Evolutionary conservation across 1,140 invertebrate genomes (phyloP).

Genomic region (Hermetia illucens): DNA sequence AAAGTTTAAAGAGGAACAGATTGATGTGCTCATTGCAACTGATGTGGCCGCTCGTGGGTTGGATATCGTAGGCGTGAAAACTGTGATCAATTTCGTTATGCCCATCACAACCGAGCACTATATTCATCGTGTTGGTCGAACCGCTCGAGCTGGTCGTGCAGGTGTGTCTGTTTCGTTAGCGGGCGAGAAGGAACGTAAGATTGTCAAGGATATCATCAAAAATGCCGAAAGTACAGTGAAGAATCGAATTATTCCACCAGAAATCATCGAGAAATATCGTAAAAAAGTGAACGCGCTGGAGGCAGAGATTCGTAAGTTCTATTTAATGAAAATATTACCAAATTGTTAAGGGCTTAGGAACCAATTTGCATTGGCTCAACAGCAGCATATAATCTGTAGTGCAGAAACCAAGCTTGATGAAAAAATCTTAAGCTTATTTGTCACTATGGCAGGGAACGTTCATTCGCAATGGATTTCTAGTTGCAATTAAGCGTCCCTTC

Average conservation of each 20-base stretch:
- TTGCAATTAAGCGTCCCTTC: too few relatives aligned
- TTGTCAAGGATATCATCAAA: conserved; percentile 87
- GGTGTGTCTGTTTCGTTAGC: conserved; percentile 88
- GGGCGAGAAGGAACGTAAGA: conserved; percentile 76
- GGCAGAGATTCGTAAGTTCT: conserved; percentile 48
- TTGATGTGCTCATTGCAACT: conserved; percentile 88
- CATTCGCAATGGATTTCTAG: too few relatives aligned
- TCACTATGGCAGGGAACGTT: too few relatives aligned
- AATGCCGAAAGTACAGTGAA: conserved; percentile 75
- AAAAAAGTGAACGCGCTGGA: conserved; percentile 57
- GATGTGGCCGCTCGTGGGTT: conserved; percentile 94
- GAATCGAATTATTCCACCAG: conserved; percentile 68
- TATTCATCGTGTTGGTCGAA: conserved; percentile 86
- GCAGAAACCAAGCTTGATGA: too few relatives aligned
- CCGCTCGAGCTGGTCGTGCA: conserved; percentile 79
- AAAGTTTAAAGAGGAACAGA: conserved; percentile 74
- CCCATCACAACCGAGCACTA: conserved; percentile 90
- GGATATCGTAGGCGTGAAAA: conserved; percentile 92
- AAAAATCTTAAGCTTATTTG: too few relatives aligned
- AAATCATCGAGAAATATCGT: conserved; percentile 79
- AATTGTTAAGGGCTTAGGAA: too few relatives aligned
- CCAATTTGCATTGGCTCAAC: too few relatives aligned
- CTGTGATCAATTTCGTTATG: conserved; percentile 94
- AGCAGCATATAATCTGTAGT: too few relatives aligned
- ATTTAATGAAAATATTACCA: too few relatives aligned